A percentile compares a stretch with the other conserved stretches of the same genome.
phyloP scores from a whole-genome alignment of 2,888 invertebrate genomes.

The Mythimna loreyi region DNA sequence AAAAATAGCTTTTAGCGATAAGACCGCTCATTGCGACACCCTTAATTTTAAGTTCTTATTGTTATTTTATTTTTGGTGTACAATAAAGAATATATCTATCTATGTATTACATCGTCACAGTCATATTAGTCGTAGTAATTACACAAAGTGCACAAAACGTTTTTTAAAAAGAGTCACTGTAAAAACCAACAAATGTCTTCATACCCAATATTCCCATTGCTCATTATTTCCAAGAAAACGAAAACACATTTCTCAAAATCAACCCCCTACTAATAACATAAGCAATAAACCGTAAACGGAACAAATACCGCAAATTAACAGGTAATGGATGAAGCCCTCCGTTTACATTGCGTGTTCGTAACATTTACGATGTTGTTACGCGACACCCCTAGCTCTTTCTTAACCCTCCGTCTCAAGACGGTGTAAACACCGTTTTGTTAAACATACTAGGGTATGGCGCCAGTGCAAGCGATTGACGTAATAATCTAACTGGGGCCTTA shows the following conservation, averaged over 20 bases:
- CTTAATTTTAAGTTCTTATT: no score
- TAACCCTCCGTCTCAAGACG: conserved; percentile 84
- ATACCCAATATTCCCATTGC: conserved; percentile 2
- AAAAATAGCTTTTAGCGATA: no score
- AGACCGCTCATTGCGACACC: no score
- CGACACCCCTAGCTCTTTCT: conserved; percentile 80
- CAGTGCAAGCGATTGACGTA: conserved; percentile 57
- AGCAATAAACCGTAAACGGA: conserved; percentile 50
- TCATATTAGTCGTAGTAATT: no score
- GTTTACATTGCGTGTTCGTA: conserved; percentile 71
- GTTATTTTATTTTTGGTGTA: no score
- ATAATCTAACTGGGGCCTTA: conserved; percentile 5
- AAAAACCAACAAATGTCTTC: conserved; percentile 2
- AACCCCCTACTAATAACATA: conserved; percentile 36
- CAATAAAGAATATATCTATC: no score
- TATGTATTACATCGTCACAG: no score
- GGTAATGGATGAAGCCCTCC: conserved; percentile 56
- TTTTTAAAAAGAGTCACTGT: no score
- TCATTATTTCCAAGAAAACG: conserved; percentile 21
- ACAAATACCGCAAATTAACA: conserved; percentile 52
- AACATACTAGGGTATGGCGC: conserved; percentile 55
- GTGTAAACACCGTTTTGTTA: conserved; percentile 76
- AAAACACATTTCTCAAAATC: conserved; percentile 15
- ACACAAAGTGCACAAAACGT: no score
- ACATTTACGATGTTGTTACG: conserved; percentile 72